A percentile compares a stretch with the other conserved stretches of the same genome.
phyloP scores from a whole-genome alignment of 64 coral and sea anemone genomes.

The Astreopora myriophthalma region DNA sequence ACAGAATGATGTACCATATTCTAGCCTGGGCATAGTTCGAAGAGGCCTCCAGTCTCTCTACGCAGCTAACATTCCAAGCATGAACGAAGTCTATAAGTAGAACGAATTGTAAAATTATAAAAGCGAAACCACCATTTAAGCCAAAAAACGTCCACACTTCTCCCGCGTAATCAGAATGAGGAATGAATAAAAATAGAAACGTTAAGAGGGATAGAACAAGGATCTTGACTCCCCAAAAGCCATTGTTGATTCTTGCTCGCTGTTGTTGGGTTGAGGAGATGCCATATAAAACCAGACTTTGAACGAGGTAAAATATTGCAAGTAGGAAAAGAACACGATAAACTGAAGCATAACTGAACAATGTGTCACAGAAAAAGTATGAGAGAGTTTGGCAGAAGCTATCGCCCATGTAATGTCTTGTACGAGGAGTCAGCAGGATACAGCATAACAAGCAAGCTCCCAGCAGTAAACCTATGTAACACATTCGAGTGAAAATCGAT shows the following conservation, averaged over 20 bases:
- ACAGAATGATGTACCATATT: slow-evolving; percentile 70
- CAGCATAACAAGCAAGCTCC: slow-evolving; percentile 81
- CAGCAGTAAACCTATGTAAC: slow-evolving; percentile 79
- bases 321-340: slow-evolving; percentile 84
- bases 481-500: slow-evolving; percentile 79
- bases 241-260: slow-evolving; percentile 83
- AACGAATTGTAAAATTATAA: slow-evolving; percentile 89
- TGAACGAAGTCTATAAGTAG: slow-evolving; percentile 91
- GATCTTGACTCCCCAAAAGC: slow-evolving; percentile 89
- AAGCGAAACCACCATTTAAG: slow-evolving; percentile 89
- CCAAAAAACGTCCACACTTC: slow-evolving; percentile 99
- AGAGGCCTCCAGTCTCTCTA: slow-evolving; percentile 65
- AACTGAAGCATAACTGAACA: slow-evolving; percentile 83
- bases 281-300: slow-evolving; percentile 69
- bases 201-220: slow-evolving; percentile 57
- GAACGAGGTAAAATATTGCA: slow-evolving; percentile 66
- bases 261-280: slow-evolving; percentile 49
- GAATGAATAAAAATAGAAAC: slow-evolving; percentile 83
- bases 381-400: slow-evolving; percentile 78
- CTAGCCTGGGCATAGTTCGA: slow-evolving; percentile 45
- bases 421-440: slow-evolving; percentile 78
- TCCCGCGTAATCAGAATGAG: slow-evolving; percentile 90
- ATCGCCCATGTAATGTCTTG: slow-evolving; percentile 52
- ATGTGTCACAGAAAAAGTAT: slow-evolving; percentile 81
- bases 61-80: slow-evolving; percentile 74